Evolutionary conservation across 2,113 vertebrate species (phyloP).

Genomic region (Bubo bubo): DNA sequence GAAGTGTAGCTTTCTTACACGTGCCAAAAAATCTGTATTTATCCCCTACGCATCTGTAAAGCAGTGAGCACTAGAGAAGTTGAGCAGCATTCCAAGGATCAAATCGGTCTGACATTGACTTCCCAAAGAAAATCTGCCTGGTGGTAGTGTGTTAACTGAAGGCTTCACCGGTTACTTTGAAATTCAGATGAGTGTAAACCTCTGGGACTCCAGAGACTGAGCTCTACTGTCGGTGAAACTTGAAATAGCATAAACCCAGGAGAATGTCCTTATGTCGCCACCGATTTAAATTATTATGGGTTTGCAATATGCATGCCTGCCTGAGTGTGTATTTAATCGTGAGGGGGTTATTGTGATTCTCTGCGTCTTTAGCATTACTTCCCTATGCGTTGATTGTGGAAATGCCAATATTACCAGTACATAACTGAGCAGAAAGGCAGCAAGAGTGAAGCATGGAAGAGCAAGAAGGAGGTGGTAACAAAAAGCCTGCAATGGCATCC

Average conservation of each 20-base stretch:
- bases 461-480: accelerated
- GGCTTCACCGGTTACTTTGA: background rate
- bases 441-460: background rate
- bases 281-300: background rate
- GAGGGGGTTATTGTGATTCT: background rate
- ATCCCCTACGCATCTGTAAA: background rate
- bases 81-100: background rate
- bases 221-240: background rate
- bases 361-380: background rate
- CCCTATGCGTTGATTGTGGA: accelerated
- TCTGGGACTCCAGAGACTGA: background rate
- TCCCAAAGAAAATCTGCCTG: background rate
- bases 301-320: background rate
- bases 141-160: background rate
- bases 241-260: background rate
- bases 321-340: background rate
- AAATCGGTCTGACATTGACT: accelerated
- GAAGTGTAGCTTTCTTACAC: background rate
- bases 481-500: background rate
- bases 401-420: background rate
- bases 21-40: background rate
- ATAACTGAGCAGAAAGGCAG: background rate
- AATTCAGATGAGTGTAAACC: background rate
- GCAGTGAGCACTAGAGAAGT: background rate
- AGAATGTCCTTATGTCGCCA: background rate